Evolutionary conservation across 2,113 vertebrate genomes (phyloP), one percentile per base, ranked within the genome.

Genomic region (Strigops habroptila): DNA sequence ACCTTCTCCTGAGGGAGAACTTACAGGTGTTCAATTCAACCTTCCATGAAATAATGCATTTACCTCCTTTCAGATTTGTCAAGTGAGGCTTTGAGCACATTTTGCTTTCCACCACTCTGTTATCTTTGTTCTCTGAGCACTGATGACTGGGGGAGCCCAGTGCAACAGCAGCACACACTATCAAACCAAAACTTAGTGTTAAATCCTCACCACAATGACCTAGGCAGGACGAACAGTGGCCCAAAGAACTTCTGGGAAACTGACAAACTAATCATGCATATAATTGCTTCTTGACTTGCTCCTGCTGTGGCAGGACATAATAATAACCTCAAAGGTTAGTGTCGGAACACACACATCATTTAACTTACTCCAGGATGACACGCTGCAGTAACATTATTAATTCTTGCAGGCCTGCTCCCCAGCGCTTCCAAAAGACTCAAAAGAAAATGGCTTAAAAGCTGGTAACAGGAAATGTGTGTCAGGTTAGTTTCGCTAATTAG

Each of bases 201-300:
- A 92, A 95, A 94, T 82, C 80, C 86, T 91, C 90, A 31, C 69
- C 78, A 23, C 48, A 78, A 81, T 0, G 2, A 87, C 44, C 59
- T 48, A 70, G 33, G 70, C 70, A 77, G 87, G 82, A 85, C 1
- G 2, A 97, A 89, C 43, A 86, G 86, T 68, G 80, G 96, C 69
- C 89, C 82, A 96, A 96, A 96, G 95, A 97, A 97, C 96, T 97
- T 97, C 96, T 98, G 98, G 98, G 98, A 96, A 98, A 98, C 97
- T 98, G 98, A 98, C 98, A 98, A 98, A 98, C 98, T 98, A 99
- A 98, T 98, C 98, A 98, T 98, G 98, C 98, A 98, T 98, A 99
- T 99, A 99, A 99, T 99, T 98, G 98, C 98, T 98, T 99, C 98
- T 98, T 99, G 98, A 98, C 98, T 98, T 98, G 91, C 91, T 96